A percentile compares a stretch with the other conserved stretches of the same genome.
Evolutionary conservation across 2,888 invertebrate genomes (phyloP).

Genomic region (Nematopogon swammerdamellus): DNA sequence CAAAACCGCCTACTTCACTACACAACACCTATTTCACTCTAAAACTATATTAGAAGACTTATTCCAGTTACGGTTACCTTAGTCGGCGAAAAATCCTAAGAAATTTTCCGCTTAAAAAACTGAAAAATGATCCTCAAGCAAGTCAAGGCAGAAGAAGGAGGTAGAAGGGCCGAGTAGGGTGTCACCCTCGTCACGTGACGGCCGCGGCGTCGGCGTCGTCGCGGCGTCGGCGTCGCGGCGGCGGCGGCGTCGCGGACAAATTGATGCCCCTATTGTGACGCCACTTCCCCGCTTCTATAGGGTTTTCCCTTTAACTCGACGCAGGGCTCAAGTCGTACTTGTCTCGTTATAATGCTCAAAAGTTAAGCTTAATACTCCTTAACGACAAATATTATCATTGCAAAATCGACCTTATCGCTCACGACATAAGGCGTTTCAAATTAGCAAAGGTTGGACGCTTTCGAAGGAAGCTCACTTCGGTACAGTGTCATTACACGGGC

Average conservation of each 20-base stretch:
- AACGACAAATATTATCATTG: too few relatives aligned
- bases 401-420: too few relatives aligned
- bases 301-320: background rate
- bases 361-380: background rate
- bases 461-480: background rate
- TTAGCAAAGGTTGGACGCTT: background rate
- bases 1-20: too few relatives aligned
- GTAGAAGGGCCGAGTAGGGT: background rate
- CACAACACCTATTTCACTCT: too few relatives aligned
- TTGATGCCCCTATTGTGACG: background rate
- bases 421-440: background rate
- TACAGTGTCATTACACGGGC: background rate
- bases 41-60: too few relatives aligned
- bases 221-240: too few relatives aligned
- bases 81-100: too few relatives aligned
- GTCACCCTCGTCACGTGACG: too few relatives aligned
- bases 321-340: background rate
- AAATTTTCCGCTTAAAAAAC: too few relatives aligned
- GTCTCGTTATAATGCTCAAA: background rate
- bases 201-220: too few relatives aligned
- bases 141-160: background rate
- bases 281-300: background rate
- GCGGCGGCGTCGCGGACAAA: too few relatives aligned
- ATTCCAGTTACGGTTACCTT: too few relatives aligned
- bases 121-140: background rate